Percentiles rank a stretch among this genome's conserved stretches.
These are phyloP conservation scores for Alentia gelatinosa DNA, from an alignment of 2,888 invertebrate genomes.

Conservation along the genomic window DNA sequence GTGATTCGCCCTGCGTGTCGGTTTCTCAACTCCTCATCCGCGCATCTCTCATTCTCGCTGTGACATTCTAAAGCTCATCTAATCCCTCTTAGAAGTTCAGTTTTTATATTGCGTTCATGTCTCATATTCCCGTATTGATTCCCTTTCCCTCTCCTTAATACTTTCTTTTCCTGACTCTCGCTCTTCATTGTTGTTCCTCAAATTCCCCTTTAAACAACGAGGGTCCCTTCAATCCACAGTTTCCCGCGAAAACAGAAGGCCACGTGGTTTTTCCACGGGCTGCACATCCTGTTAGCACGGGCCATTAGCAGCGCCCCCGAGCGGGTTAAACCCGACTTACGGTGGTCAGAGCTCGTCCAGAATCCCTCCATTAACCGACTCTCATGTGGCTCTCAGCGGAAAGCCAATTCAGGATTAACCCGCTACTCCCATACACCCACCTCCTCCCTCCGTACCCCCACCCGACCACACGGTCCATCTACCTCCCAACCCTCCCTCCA, in stretches of 20 bases:
- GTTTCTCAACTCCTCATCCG: too few relatives aligned
- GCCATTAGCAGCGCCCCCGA: conserved; percentile 33
- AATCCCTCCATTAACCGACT: conserved; percentile 16
- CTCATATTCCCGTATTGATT: not conserved
- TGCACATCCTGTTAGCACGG: conserved; percentile 23
- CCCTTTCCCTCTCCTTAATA: not conserved
- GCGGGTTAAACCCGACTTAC: conserved; percentile 32
- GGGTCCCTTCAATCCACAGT: too few relatives aligned
- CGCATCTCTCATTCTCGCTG: not conserved
- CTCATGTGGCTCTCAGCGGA: not conserved
- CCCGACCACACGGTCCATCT: not conserved
- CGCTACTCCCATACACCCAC: not conserved
- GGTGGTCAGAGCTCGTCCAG: conserved; percentile 2
- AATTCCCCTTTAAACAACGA: too few relatives aligned
- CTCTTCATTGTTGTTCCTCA: too few relatives aligned
- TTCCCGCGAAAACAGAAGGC: not conserved
- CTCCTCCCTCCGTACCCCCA: not conserved
- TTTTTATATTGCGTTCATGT: not conserved
- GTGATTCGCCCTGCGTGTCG: too few relatives aligned
- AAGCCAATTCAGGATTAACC: conserved; percentile 51
- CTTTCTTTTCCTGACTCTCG: not conserved
- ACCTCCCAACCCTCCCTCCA: not conserved
- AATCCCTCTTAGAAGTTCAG: not conserved
- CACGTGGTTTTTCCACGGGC: not conserved
- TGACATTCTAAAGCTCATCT: too few relatives aligned